Evolutionary conservation across 2,113 vertebrate genomes (phyloP), one percentile per base, ranked within the genome.

Genomic region (Dermatemys mawii): DNA sequence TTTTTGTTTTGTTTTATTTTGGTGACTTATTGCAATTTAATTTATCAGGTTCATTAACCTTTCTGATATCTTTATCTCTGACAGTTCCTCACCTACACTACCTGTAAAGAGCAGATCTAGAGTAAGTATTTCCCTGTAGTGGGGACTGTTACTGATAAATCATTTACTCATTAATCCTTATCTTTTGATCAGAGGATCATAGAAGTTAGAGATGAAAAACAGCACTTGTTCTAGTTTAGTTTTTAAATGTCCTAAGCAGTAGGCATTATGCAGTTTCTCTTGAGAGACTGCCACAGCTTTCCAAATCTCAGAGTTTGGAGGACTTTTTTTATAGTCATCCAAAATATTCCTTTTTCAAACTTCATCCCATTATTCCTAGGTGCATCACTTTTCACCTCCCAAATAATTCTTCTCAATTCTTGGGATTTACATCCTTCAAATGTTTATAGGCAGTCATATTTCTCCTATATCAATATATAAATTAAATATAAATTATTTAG

Each of bases 361-460:
- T 80, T 48, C 78, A 29, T 54, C 1, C 92, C 78, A 8, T 81
- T 51, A 1, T 49, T 78, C 70, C 81, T 27, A 22, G 1, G 57
- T 88, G 75, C 11, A 0, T 91, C 3, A 0, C 86, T 80, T 89
- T 63, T 94, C 87, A 41, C 78, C 53, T 41, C 51, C 73, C 70
- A 35, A 83, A 48, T 54, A 89, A 70, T 29, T 26, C 81, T 94
- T 32, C 87, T 84, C 54, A 81, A 82, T 84, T 89, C 70, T 3
- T 89, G 63, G 41, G 89, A 86, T 82, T 88, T 19, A 35, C 76
- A 50, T 10, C 85, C 91, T 90, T 84, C 49, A 93, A 89, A 84
- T 88, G 48, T 32, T 75, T 26, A 51, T 21, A 87, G 78, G 38
- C 13, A 35, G 57, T 75, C 87, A 84, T 82, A 95, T 85, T 54